Evolutionary conservation across 2,113 vertebrate genomes (phyloP), one percentile per base, ranked within the genome.

Genomic region (Hoplias malabaricus): DNA sequence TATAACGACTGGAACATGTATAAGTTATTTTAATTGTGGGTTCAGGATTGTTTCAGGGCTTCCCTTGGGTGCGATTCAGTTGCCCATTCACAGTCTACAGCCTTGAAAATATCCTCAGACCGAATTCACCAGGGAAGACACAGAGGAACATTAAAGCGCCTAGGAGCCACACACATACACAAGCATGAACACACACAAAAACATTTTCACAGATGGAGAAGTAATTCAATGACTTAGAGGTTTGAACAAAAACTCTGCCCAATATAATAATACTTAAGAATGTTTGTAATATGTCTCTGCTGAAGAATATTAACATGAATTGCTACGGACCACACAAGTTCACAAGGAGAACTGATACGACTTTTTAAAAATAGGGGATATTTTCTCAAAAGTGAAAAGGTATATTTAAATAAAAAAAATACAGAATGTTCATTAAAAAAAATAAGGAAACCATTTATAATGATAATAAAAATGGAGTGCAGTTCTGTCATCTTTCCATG

Each of bases 141-240:
- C 9, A 36, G 72, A 36, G 29, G 19, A 2, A 5, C n/a, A 50
- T 73, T 59, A 73, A 61, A 21, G 71, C n/a, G 12, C 21, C 71
- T 73, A 38, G 4, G 10, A 62, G 57, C 27, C 33, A 38, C 38
- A 71, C 68, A 34, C 48, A 4, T 13, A 8, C 53, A n/a, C 16
- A 61, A 11, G 14, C 62, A 21, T 21, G n/a, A 2, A 71, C 50
- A 14, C 50, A 46, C 48, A 53, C 43, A n/a, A 16, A 53, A 21
- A 21, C 48, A 53, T 50, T 75, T 86, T 71, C 38, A 54, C 62
- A 80, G 82, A 79, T 84, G 80, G 80, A 85, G 90, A 89, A 87
- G 83, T 71, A 88, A 91, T 90, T 88, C 85, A 86, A 87, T 78
- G 83, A 82, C 65, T 80, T 80, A 84, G 82, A 83, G 84, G 83